Conservation (phyloP, 2,888 invertebrate species). For the Phorcus lineatus region DNA sequence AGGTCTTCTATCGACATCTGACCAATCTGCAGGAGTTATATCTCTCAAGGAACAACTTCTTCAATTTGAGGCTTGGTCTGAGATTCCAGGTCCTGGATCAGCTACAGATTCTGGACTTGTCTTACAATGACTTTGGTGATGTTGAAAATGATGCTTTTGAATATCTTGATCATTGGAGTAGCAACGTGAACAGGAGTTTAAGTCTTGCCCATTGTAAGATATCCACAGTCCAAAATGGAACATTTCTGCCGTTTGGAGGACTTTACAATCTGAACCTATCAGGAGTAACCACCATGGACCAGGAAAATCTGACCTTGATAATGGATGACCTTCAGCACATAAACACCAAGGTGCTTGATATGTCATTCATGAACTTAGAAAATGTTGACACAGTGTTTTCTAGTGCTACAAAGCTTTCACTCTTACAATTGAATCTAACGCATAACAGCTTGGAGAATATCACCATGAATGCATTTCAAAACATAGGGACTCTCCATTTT, state of each 20-base stretch:
- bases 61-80: constrained; percentile 44
- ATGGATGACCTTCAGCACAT: constrained; percentile 43
- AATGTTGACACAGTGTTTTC: constrained; percentile 35
- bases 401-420: constrained; percentile 34
- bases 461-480: constrained; percentile 37
- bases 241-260: constrained; percentile 43
- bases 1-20: constrained; percentile 43
- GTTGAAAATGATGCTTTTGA: constrained; percentile 49
- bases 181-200: constrained; percentile 39
- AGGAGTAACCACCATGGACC: constrained; percentile 46
- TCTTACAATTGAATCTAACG: constrained; percentile 47
- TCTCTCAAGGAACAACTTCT: constrained; percentile 53
- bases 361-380: constrained; percentile 41
- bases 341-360: constrained; percentile 34
- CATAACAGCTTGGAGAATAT: constrained; percentile 44
- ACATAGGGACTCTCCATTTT: constrained; percentile 41
- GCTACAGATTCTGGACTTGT: constrained; percentile 38
- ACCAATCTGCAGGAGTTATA: constrained; percentile 50
- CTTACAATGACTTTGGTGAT: constrained; percentile 47
- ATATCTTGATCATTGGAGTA: constrained; percentile 48
- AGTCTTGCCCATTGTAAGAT: constrained; percentile 58
- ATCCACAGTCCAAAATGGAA: constrained; percentile 41
- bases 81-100: constrained; percentile 47
- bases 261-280: constrained; percentile 50
- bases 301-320: constrained; percentile 37